Percentiles rank a stretch among this genome's conserved stretches.
These are phyloP conservation scores for Apotomis turbidana DNA, from an alignment of 2,888 invertebrate species.

Conservation along the genomic window DNA sequence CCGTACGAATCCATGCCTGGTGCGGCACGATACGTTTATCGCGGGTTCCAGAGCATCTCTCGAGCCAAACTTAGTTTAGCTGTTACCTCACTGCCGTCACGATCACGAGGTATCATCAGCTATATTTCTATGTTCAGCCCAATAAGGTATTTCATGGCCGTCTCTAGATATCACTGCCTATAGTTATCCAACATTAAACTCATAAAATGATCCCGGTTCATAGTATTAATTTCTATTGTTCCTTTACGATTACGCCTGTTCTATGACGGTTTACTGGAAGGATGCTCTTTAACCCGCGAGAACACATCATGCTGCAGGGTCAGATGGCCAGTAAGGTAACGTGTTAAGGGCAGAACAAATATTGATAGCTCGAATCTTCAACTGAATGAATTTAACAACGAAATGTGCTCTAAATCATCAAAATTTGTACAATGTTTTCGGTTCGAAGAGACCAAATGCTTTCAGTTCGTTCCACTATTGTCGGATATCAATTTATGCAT, in stretches of 20 bases:
- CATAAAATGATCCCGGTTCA: neutral
- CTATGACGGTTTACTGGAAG: neutral
- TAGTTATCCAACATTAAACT: neutral
- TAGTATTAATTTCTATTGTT: neutral
- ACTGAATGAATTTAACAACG: neutral
- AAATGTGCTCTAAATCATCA: neutral
- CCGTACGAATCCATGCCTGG: conserved; percentile 79
- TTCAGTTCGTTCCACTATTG: no score
- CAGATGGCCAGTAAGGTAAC: neutral
- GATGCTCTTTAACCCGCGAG: conserved; percentile 33
- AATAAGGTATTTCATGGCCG: no score
- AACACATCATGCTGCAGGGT: conserved; percentile 16
- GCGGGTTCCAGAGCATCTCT: conserved; percentile 21
- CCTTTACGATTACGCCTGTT: neutral
- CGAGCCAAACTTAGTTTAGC: neutral
- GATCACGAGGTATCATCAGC: neutral
- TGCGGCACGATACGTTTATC: conserved; percentile 51
- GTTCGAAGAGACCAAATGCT: neutral
- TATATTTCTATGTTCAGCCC: neutral
- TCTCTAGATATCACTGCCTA: neutral
- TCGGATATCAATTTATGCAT: no score
- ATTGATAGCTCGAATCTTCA: neutral
- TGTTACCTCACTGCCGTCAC: neutral
- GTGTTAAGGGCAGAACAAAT: neutral
- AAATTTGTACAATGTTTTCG: no score